Base-by-base conservation (phyloP, 2,113 vertebrate species). In the Guaruba guarouba region DNA sequence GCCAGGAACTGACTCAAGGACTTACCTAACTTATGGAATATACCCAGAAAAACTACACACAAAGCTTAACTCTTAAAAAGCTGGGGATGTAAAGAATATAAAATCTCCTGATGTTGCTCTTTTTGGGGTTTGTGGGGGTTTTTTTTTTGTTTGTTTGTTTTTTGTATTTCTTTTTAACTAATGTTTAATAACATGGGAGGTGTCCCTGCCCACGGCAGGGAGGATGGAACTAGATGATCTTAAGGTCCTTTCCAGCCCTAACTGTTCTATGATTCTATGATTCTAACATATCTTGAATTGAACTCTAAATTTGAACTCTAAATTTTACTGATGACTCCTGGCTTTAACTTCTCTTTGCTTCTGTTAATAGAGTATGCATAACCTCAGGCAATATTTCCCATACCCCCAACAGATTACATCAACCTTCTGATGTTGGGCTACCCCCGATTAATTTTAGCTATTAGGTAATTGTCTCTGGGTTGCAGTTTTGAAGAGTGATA, bases 361-460 rank as follows among this genome's bases (percentile, higher is more conserved):
- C 7, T 18, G 1, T 31, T 59, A 43, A 52, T 39, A 64, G 7
- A 73, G 52, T 48, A 63, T 4, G 4, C 23, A 71, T 76, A 71
- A 41, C 22, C 41, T 82, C 2, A 4, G 17, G 16, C 5, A 66
- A 13, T 37, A 59, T 61, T 87, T 76, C 19, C 14, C 71, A 41
- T 24, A 41, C 3, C 6, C 7, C 4, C 13, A 22, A 39, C 37
- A 23, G 9, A 2, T 41, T 51, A 52, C 16, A 59, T 59, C 13
- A 24, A 12, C 9, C 4, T 61, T 70, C n/a, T 29, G 4, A n/a
- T 57, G 8, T 7, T 2, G 14, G 4, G 2, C 3, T 41, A 15
- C 7, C 8, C 9, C 31, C 64, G 33, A 41, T 15, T 18, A 17
- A 3, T 46, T 87, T 48, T 16, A 63, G 3, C 15, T 28, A 7